These are phyloP conservation scores for Lemur catta DNA, from an alignment of 2,797 vertebrate genomes.

Conservation along the genomic window DNA sequence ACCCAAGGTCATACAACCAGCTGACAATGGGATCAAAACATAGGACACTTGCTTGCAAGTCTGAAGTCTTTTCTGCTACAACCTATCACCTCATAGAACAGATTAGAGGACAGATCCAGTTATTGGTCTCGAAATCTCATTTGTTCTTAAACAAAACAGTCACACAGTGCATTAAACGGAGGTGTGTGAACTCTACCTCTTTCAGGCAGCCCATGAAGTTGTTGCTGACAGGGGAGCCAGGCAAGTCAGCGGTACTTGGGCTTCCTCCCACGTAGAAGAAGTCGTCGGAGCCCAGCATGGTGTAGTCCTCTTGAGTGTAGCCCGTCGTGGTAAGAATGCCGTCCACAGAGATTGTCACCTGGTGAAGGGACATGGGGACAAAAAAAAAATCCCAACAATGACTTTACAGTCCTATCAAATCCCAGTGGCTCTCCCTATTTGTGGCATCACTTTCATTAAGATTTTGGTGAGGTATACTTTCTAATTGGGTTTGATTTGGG, in stretches of 20 bases:
- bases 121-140: not conserved
- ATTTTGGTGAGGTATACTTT: conserved; percentile 80
- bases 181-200: conserved; percentile 88
- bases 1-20: not conserved
- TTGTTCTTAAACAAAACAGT: not conserved
- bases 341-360: conserved; percentile 99
- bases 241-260: conserved; percentile 96
- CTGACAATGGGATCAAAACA: not conserved
- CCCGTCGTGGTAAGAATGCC: conserved; percentile 98
- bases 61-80: not conserved
- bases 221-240: conserved; percentile 98
- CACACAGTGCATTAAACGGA: not conserved
- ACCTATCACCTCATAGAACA: not conserved
- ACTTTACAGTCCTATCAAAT: conserved; percentile 77
- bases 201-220: conserved; percentile 99
- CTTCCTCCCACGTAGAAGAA: conserved; percentile 99
- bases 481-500: conserved; percentile 64
- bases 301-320: conserved; percentile 99
- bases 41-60: not conserved
- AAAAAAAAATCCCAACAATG: conserved; percentile 85
- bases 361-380: conserved; percentile 82
- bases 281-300: conserved; percentile 98
- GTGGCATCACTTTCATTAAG: conserved; percentile 76
- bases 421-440: conserved; percentile 72
- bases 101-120: not conserved